Percentiles rank a stretch among this genome's conserved stretches.
Evolutionary conservation across 2,113 vertebrate genomes (phyloP).

Genomic region (Neotragus pygmaeus): DNA sequence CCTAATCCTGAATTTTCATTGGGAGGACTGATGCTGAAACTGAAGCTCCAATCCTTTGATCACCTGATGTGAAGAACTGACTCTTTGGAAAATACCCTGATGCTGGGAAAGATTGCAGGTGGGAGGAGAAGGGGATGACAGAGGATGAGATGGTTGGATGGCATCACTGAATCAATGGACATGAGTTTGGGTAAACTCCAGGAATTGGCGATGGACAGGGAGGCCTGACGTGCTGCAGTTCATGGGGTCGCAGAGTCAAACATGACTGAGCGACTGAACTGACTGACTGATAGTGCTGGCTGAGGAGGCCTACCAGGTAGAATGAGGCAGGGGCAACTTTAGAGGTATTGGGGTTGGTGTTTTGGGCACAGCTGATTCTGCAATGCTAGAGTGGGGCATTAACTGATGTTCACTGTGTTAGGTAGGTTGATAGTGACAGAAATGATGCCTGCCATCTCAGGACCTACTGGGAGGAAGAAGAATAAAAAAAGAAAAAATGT

Average conservation of each 20-base stretch:
- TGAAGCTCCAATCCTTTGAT: neutral
- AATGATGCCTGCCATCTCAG: neutral
- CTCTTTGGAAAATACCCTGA: neutral
- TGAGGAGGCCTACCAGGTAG: neutral
- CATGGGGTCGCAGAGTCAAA: rapidly evolving
- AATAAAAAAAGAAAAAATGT: neutral
- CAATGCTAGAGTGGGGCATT: neutral
- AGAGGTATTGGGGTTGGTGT: neutral
- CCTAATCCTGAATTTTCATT: neutral
- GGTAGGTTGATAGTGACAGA: neutral
- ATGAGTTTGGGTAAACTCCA: neutral
- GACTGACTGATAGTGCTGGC: neutral
- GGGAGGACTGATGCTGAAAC: neutral
- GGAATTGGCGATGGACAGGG: neutral
- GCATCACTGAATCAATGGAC: neutral
- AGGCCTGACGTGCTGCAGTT: neutral
- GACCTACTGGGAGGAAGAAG: neutral
- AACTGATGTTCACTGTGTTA: neutral
- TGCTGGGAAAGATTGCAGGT: neutral
- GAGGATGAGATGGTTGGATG: neutral
- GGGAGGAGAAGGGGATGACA: neutral
- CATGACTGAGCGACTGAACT: neutral
- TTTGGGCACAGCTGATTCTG: neutral
- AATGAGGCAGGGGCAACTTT: neutral
- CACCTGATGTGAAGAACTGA: neutral